These are phyloP conservation scores for Psittacula derbiana DNA, from an alignment of 2,797 vertebrate genomes.

Conservation along the genomic window DNA sequence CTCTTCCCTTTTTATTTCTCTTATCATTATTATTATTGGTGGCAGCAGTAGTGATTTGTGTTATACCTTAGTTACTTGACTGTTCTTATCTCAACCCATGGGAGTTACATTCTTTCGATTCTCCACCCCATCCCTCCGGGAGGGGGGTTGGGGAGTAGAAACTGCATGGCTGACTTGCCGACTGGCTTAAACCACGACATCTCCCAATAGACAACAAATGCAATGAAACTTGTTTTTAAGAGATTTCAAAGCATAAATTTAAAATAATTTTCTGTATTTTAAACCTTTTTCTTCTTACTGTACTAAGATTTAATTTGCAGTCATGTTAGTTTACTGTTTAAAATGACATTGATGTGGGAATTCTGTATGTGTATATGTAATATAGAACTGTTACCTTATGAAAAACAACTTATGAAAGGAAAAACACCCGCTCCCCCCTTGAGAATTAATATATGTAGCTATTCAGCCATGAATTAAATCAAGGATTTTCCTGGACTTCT, in stretches of 20 bases:
- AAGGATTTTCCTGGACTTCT: neutral
- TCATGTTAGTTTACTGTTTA: neutral
- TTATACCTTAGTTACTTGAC: too few species aligned
- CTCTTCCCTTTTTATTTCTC: too few species aligned
- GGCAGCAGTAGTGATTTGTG: too few species aligned
- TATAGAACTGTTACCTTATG: neutral
- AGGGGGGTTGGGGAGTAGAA: too few species aligned
- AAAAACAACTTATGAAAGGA: neutral
- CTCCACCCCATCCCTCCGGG: too few species aligned
- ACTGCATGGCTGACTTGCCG: too few species aligned
- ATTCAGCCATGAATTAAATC: neutral
- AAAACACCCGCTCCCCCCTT: neutral
- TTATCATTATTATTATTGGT: too few species aligned
- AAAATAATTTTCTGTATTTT: neutral
- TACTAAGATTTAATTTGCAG: neutral
- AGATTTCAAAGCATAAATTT: slow-evolving; percentile 1
- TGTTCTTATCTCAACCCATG: too few species aligned
- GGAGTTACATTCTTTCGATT: too few species aligned
- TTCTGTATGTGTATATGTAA: neutral
- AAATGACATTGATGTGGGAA: neutral
- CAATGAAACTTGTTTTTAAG: neutral
- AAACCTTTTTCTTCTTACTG: neutral
- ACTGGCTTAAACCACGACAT: too few species aligned
- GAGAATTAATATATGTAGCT: neutral
- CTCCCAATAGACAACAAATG: neutral